phyloP scores from a whole-genome alignment of 1,140 invertebrate species.

The Plectrocnemia conspersa region DNA sequence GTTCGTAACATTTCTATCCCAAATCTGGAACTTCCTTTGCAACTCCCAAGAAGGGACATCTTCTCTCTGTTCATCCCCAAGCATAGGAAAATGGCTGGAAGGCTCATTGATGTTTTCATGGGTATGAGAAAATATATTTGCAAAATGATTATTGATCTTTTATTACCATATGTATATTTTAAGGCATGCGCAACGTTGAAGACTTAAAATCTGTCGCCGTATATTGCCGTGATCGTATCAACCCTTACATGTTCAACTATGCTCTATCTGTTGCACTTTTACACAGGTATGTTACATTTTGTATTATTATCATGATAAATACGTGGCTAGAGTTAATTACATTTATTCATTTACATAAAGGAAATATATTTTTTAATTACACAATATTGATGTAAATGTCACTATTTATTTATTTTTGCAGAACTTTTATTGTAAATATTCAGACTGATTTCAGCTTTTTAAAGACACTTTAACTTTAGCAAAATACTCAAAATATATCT shows the following conservation, averaged over 20 bases:
- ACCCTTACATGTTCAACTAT: conserved; percentile 75
- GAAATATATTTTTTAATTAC: no score
- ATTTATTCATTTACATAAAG: no score
- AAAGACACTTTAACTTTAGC: no score
- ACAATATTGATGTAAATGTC: no score
- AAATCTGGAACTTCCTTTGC: conserved; percentile 60
- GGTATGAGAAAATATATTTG: conserved; percentile 42
- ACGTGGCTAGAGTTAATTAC: no score
- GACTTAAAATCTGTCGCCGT: conserved; percentile 66
- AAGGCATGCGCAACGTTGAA: conserved; percentile 64
- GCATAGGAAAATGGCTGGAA: conserved; percentile 63
- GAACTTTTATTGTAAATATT: no score
- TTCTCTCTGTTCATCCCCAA: conserved; percentile 73
- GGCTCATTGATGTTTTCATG: conserved; percentile 69
- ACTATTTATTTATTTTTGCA: no score
- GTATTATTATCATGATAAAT: no score
- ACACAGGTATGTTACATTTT: conserved; percentile 60
- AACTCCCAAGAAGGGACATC: conserved; percentile 60
- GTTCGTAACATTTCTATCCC: conserved; percentile 65
- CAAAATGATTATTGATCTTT: background rate
- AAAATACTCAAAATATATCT: no score
- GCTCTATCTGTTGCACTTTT: conserved; percentile 68
- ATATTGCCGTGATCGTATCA: conserved; percentile 68
- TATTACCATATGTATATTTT: conserved; percentile 9
- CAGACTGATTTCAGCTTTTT: no score